Percentiles rank a stretch among this genome's conserved stretches.
Evolutionary conservation across 1,140 invertebrate species (phyloP).

Genomic region (Lethrus apterus): DNA sequence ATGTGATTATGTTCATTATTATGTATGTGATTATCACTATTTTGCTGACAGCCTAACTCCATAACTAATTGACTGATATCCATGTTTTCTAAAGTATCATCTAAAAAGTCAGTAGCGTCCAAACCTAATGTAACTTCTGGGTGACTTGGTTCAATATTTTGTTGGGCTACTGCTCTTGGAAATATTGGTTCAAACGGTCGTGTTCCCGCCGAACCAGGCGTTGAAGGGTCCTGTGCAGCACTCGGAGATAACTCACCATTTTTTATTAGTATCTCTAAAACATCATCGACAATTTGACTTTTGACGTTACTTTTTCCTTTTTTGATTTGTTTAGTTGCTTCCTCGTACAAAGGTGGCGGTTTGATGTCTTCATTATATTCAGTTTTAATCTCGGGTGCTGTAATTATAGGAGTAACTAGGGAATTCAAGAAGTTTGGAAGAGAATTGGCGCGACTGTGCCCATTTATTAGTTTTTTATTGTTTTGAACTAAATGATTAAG

Average conservation of each 20-base stretch:
- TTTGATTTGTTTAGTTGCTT: conserved; percentile 59
- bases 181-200: conserved; percentile 29
- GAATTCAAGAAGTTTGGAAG: conserved; percentile 48
- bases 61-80: conserved; percentile 50
- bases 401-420: conserved; percentile 32
- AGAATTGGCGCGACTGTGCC: conserved; percentile 41
- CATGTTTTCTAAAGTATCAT: conserved; percentile 50
- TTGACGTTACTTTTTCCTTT: conserved; percentile 55
- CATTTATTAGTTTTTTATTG: conserved; percentile 37
- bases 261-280: conserved; percentile 90
- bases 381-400: conserved; percentile 23
- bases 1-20: conserved; percentile 21
- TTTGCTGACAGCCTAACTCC: conserved; percentile 39
- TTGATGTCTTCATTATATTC: conserved; percentile 29
- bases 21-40: conserved; percentile 23
- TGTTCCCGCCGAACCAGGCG: conserved; percentile 51
- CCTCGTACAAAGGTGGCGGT: conserved; percentile 60
- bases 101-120: conserved; percentile 40
- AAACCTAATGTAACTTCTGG: conserved; percentile 41
- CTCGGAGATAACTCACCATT: conserved; percentile 87
- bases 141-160: conserved; percentile 41
- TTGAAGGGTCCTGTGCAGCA: conserved; percentile 69
- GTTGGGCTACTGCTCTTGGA: conserved; percentile 35
- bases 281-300: conserved; percentile 87
- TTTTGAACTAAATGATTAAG: conserved; percentile 40